Evolutionary conservation across 2,113 vertebrate genomes (phyloP).

Genomic region (Rhinolophus sinicus): DNA sequence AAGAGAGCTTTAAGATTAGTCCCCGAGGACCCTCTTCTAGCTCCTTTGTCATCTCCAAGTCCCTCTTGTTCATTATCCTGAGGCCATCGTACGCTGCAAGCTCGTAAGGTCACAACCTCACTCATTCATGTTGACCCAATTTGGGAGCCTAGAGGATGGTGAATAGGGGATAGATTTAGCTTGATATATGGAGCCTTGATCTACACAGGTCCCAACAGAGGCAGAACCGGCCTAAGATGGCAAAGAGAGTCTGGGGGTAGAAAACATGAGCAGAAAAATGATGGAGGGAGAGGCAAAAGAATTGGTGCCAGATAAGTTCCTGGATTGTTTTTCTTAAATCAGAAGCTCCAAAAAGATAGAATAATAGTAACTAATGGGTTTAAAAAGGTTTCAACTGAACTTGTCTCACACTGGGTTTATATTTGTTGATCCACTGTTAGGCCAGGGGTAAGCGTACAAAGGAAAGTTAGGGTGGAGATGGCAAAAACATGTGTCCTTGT

Average conservation of each 20-base stretch:
- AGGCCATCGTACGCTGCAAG: fast-evolving
- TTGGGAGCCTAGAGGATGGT: background rate
- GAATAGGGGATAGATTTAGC: background rate
- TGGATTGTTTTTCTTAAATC: background rate
- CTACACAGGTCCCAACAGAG: background rate
- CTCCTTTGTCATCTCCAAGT: background rate
- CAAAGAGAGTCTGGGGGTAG: background rate
- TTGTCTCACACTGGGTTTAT: background rate
- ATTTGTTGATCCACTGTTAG: background rate
- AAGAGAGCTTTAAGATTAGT: background rate
- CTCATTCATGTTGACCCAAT: background rate
- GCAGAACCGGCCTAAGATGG: background rate
- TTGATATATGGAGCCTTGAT: background rate
- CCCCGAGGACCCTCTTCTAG: background rate
- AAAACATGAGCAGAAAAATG: background rate
- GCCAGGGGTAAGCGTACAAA: background rate
- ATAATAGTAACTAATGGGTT: background rate
- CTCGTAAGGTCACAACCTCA: background rate
- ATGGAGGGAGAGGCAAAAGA: background rate
- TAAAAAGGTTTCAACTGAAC: background rate
- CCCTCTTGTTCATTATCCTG: background rate
- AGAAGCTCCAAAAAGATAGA: background rate
- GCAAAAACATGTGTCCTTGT: background rate
- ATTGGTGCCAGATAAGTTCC: background rate
- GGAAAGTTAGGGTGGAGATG: background rate